phyloP scores from a whole-genome alignment of 2,888 invertebrate genomes.

The Ophion slaviceki region DNA sequence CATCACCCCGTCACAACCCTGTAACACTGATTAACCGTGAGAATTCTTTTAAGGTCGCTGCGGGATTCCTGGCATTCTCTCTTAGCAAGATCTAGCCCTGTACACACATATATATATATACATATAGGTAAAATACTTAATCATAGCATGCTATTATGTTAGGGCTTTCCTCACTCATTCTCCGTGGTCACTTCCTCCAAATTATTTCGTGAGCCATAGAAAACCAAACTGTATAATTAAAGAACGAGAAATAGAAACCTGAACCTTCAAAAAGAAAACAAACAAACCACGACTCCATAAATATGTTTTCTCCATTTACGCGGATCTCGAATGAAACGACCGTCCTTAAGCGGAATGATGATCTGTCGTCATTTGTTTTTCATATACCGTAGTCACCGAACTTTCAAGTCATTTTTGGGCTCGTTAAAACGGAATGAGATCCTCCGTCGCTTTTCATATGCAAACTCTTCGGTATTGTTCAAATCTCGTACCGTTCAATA shows the following conservation, averaged over 20 bases:
- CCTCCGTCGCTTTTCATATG: conserved; percentile 64
- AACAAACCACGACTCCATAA: conserved; percentile 40
- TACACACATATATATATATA: conserved; percentile 6
- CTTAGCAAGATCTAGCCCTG: conserved; percentile 27
- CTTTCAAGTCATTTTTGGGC: background rate
- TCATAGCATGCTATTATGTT: conserved; percentile 15
- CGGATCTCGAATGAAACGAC: conserved; percentile 23
- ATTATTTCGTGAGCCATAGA: conserved; percentile 48
- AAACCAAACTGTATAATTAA: conserved; percentile 62
- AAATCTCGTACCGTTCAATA: background rate
- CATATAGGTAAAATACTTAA: background rate
- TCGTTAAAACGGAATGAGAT: conserved; percentile 68
- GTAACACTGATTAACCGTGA: conserved; percentile 83
- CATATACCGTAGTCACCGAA: conserved; percentile 12
- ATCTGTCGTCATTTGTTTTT: conserved; percentile 42
- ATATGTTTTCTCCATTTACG: conserved; percentile 46
- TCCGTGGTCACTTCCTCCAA: conserved; percentile 53
- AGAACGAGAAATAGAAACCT: conserved; percentile 45
- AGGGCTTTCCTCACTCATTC: conserved; percentile 33
- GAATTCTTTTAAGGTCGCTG: conserved; percentile 80
- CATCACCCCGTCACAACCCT: conserved; percentile 82
- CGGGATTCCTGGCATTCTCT: conserved; percentile 73
- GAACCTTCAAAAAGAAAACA: conserved; percentile 32
- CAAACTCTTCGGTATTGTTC: background rate
- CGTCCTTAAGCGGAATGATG: conserved; percentile 28